Evolutionary conservation across 1,140 invertebrate genomes (phyloP).

Genomic region (Drosophila bipectinata): DNA sequence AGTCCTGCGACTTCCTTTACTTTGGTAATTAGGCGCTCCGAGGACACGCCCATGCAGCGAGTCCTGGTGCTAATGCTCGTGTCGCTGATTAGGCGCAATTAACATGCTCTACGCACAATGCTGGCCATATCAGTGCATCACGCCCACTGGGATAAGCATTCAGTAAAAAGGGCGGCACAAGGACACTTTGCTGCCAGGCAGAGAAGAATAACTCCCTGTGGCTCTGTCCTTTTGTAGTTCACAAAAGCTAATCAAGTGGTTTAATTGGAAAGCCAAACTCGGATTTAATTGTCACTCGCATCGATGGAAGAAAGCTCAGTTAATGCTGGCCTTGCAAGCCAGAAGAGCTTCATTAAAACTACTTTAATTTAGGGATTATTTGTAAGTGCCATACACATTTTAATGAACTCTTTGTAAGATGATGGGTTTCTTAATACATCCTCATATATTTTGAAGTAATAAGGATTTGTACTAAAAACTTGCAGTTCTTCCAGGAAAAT

Average conservation of each 20-base stretch:
- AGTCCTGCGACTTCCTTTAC: conserved; percentile 4
- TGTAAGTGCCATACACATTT: conserved; percentile 5
- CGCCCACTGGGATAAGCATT: conserved; percentile 5
- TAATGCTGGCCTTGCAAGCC: conserved; percentile 32
- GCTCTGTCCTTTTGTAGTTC: conserved; percentile 15
- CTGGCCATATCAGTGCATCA: conserved; percentile 37
- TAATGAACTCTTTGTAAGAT: background rate
- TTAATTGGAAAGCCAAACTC: conserved; percentile 80
- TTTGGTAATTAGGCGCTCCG: conserved; percentile 67
- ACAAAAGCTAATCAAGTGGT: conserved; percentile 73
- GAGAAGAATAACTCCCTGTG: conserved; percentile 1
- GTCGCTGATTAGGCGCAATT: conserved; percentile 73
- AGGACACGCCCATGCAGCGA: conserved; percentile 48
- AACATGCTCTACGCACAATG: conserved; percentile 71
- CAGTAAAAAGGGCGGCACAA: conserved; percentile 10
- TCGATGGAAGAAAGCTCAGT: conserved; percentile 51
- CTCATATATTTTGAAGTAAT: too few species aligned
- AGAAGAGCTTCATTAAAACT: conserved; percentile 8
- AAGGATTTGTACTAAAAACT: too few species aligned
- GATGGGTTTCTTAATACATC: background rate
- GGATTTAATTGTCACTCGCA: conserved; percentile 70
- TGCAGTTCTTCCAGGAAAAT: too few species aligned
- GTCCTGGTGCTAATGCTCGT: conserved; percentile 16
- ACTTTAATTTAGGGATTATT: conserved; percentile 15
- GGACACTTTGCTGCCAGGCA: background rate